Percentiles rank a stretch among this genome's conserved stretches.
These are phyloP conservation scores for Eurytoma californica DNA, from an alignment of 2,888 invertebrate genomes.

Conservation along the genomic window DNA sequence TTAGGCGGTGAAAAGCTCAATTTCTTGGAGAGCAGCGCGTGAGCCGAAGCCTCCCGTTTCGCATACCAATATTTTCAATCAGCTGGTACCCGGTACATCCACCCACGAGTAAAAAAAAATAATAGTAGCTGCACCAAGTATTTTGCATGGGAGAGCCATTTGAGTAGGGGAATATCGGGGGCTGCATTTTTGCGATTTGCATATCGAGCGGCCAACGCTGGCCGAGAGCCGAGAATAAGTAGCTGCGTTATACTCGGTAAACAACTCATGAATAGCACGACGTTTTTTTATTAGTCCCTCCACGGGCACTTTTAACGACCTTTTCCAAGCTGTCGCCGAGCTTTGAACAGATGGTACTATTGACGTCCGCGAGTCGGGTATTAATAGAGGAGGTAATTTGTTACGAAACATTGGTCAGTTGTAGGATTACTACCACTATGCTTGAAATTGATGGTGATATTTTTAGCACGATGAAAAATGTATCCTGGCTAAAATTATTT, in stretches of 20 bases:
- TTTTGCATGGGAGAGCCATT: slow-evolving; percentile 34
- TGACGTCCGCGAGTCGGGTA: too few relatives aligned
- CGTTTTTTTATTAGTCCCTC: background rate
- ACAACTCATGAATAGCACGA: slow-evolving; percentile 21
- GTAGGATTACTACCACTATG: too few relatives aligned
- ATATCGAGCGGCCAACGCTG: slow-evolving; percentile 20
- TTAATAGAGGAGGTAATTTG: too few relatives aligned
- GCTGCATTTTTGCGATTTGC: slow-evolving; percentile 22
- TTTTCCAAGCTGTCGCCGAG: too few relatives aligned
- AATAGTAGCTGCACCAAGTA: slow-evolving; percentile 3
- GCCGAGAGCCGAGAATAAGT: background rate
- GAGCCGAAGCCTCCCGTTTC: background rate
- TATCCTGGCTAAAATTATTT: too few relatives aligned
- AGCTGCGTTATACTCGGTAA: slow-evolving; percentile 9
- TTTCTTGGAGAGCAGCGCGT: slow-evolving; percentile 1
- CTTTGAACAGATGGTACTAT: too few relatives aligned
- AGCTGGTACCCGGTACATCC: background rate
- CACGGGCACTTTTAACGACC: too few relatives aligned
- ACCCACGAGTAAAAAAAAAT: background rate
- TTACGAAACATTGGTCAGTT: too few relatives aligned
- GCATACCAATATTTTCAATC: slow-evolving; percentile 54
- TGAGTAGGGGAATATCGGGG: slow-evolving; percentile 19
- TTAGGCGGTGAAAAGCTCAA: slow-evolving; percentile 34
- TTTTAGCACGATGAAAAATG: too few relatives aligned
- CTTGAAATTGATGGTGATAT: too few relatives aligned